Evolutionary conservation across 2,113 vertebrate species (phyloP), one percentile per base, ranked within the genome.

Genomic region (Psettodes erumei): DNA sequence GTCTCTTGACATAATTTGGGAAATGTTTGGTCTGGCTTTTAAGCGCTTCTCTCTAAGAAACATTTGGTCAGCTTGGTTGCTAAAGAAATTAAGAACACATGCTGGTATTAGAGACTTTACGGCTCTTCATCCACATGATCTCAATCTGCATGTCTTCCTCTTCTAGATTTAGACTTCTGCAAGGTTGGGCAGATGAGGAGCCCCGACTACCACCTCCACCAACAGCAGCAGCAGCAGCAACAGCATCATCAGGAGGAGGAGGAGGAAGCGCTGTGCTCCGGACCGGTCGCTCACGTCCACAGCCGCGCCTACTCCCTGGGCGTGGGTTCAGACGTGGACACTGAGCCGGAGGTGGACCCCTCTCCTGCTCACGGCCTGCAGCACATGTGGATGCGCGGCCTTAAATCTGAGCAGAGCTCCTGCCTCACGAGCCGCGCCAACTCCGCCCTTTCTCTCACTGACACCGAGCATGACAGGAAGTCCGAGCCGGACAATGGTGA

Each of bases 401-500:
- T 97, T 86, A 98, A 98, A 83, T 99, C 97, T 0, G 96, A 97
- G 81, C 96, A 97, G 81, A 98, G 97, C 83, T 99, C 97, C 62
- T 98, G 97, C 73, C 90, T 99, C 81, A 97, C 97, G 1, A 99
- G 97, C 93, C 95, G 97, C 1, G 97, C 97, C 83, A 98, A 98
- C 89, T 98, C 97, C 0, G 96, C 96, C 0, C 85, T 99, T 60
- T 98, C 97, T 48, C 96, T 98, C 81, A 98, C 96, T 2, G 97
- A 99, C 91, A 99, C 97, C 3, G 97, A 99, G 91, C 97, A 97
- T 27, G 97, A 99, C 88, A 93, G 96, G 92, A 99, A 97, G 87
- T 98, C 96, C 28, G 96, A 98, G 86, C 95, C 94, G n/a, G 97
- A 99, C 83, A 97, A 96, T 27, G 97, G 97, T 98, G 95, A 98